Base-by-base conservation (phyloP, 2,888 invertebrate genomes). In the Encarsia formosa region DNA sequence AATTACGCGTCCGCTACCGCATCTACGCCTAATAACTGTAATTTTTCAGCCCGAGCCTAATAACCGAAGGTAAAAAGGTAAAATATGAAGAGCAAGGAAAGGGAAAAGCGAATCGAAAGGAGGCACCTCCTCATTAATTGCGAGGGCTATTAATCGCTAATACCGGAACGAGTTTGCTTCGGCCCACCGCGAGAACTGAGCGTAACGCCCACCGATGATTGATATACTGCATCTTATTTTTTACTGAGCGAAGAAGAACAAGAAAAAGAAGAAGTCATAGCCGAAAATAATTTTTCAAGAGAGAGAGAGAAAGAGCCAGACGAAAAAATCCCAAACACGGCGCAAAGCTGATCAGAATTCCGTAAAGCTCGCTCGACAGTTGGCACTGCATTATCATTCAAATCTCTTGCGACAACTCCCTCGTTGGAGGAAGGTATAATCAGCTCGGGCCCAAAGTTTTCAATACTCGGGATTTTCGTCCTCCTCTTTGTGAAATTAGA, bases 111-210 rank as follows among this genome's bases (percentile, higher is more conserved):
- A 38, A 49, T 54, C 42, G 49, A 54, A 50, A 43, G 45, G 44
- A 18, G 16, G 34, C 37, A 23, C 29, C n/a, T 38, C 34, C 50
- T 47, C 47, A 50, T 46, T 46, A 54, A 49, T 54, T 49, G 31
- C 46, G 16, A 32, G 46, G 49, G 49, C 46, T 54, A 54, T 18
- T 37, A 16, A 9, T 34, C 20, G 38, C 15, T 20, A 16, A 29
- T 29, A 43, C 60, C 53, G 57, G 55, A 57, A 59, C 61, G 62
- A 62, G 61, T 62, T 64, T 61, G 56, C 59, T 52, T n/a, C n/a
- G n/a, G n/a, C n/a, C n/a, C n/a, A n/a, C n/a, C n/a, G n/a, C n/a
- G n/a, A n/a, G n/a, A n/a, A n/a, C n/a, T n/a, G n/a, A n/a, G n/a
- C n/a, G n/a, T n/a, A n/a, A n/a, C n/a, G n/a, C n/a, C n/a, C n/a